phyloP scores from a whole-genome alignment of 2,888 invertebrate genomes.

The Myopa tessellatipennis region DNA sequence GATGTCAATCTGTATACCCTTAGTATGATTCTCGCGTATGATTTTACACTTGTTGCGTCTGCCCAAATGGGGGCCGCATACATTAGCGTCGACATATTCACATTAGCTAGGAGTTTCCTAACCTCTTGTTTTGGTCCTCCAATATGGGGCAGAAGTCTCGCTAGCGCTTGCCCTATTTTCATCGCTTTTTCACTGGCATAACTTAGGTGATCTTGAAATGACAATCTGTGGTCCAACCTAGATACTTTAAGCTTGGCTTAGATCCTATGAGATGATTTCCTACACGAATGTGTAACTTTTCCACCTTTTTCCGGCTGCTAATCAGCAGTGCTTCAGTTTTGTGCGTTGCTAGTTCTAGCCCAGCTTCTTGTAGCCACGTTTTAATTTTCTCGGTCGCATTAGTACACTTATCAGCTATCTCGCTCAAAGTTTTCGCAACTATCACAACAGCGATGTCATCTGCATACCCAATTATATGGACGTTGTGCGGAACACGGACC shows the following conservation, averaged over 20 bases:
- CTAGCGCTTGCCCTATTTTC: neutral
- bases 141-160: neutral
- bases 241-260: neutral
- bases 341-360: neutral
- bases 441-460: neutral
- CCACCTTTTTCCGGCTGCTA: neutral
- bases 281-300: neutral
- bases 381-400: neutral
- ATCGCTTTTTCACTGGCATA: neutral
- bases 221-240: neutral
- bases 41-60: neutral
- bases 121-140: neutral
- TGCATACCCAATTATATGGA: neutral
- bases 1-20: conserved; percentile 4
- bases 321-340: neutral
- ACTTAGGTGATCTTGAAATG: neutral
- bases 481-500: neutral
- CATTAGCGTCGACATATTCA: neutral
- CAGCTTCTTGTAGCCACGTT: neutral
- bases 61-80: neutral
- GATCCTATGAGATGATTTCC: neutral
- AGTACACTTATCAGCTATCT: neutral
- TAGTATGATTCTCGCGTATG: neutral
- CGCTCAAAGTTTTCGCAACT: neutral
- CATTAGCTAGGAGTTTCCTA: neutral